Evolutionary conservation across 2,113 vertebrate species (phyloP).

Genomic region (Pluvianellus socialis): DNA sequence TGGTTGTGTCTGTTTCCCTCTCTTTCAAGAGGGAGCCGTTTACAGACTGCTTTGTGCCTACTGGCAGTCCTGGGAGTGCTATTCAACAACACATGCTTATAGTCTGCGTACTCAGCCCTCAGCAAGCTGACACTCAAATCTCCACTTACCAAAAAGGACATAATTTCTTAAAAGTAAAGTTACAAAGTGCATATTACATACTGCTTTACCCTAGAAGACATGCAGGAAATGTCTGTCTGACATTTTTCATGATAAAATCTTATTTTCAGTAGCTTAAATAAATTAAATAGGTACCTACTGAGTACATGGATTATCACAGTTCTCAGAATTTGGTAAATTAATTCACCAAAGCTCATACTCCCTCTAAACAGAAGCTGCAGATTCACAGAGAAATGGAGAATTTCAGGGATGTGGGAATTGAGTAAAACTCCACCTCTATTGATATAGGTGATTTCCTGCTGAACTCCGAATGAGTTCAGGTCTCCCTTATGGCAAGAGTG

Average conservation of each 20-base stretch:
- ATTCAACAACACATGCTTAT: background rate
- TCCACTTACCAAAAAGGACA: background rate
- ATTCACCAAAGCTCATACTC: background rate
- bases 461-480: background rate
- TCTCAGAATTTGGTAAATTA: background rate
- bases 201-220: background rate
- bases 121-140: too few relatives aligned
- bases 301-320: background rate
- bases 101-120: background rate
- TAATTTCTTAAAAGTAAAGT: background rate
- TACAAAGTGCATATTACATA: background rate
- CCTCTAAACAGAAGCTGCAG: background rate
- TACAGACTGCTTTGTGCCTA: background rate
- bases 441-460: rapidly evolving
- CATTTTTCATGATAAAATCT: background rate
- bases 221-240: background rate
- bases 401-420: background rate
- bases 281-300: background rate
- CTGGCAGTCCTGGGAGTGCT: background rate
- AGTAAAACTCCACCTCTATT: background rate
- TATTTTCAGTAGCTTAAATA: background rate
- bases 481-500: background rate
- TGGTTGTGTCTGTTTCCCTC: background rate
- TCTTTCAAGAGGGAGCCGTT: background rate
- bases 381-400: background rate